phyloP scores from a whole-genome alignment of 2,113 vertebrate species.

The Coracopsis vasa region DNA sequence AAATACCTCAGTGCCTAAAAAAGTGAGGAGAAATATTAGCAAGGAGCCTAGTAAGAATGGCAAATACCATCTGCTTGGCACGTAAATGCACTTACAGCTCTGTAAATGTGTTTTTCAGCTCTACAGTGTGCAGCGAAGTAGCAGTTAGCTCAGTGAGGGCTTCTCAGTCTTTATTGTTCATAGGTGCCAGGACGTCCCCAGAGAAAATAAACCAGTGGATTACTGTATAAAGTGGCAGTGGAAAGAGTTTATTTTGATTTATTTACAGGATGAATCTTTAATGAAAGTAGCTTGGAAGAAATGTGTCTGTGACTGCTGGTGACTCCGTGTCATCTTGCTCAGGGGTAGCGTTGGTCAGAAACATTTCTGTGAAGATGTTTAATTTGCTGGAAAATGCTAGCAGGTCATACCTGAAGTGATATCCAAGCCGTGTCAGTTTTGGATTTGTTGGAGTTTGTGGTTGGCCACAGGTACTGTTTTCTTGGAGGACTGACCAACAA shows the following conservation, averaged over 20 bases:
- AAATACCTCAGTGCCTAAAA: not conserved
- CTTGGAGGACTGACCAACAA: not conserved
- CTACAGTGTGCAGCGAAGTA: not conserved
- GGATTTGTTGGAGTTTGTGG: not conserved
- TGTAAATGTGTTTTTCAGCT: not conserved
- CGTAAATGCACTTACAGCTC: not conserved
- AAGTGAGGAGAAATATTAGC: not conserved
- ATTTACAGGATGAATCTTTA: not conserved
- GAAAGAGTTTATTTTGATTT: constrained; percentile 29
- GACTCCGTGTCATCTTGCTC: not conserved
- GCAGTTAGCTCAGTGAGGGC: not conserved
- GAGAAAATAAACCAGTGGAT: not conserved
- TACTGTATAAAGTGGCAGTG: not conserved
- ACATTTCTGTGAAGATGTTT: not conserved
- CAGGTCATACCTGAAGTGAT: not conserved
- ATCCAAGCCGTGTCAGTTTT: not conserved
- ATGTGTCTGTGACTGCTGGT: not conserved
- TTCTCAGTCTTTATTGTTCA: not conserved
- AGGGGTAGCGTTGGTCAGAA: not conserved
- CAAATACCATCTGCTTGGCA: not conserved
- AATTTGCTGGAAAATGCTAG: not conserved
- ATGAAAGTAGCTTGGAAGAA: not conserved
- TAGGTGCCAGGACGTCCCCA: not conserved
- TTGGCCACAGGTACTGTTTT: not conserved
- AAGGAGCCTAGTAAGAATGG: not conserved